phyloP scores from a whole-genome alignment of 2,113 vertebrate genomes.

The chimpanzee (Pan troglodytes) region DNA sequence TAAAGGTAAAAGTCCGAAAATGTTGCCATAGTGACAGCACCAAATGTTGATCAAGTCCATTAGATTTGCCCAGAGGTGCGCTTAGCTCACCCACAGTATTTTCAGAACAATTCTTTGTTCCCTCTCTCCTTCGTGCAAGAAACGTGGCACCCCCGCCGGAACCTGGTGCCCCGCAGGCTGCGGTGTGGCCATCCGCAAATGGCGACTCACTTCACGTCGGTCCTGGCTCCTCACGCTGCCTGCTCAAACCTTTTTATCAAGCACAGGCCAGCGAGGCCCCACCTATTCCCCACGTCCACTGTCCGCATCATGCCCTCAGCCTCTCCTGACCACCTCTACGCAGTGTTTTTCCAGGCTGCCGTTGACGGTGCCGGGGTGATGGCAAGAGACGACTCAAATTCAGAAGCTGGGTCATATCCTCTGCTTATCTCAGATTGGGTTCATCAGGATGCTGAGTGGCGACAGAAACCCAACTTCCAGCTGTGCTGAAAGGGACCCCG shows the following conservation, averaged over 20 bases:
- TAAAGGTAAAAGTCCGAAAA: neutral
- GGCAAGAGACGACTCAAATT: rapidly evolving
- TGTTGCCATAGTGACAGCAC: neutral
- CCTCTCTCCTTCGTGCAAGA: rapidly evolving
- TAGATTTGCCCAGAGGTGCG: neutral
- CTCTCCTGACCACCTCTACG: rapidly evolving
- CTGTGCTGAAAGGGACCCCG: neutral
- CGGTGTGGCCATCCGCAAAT: rapidly evolving
- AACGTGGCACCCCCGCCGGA: rapidly evolving
- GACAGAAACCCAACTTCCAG: neutral
- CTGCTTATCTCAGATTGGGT: neutral
- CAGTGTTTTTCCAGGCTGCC: rapidly evolving
- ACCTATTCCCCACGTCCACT: rapidly evolving
- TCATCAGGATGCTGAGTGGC: neutral
- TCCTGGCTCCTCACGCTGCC: neutral
- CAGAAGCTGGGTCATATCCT: neutral
- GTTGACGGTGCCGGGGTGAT: too few relatives aligned
- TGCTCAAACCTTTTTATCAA: rapidly evolving
- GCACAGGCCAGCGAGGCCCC: rapidly evolving
- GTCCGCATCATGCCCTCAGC: rapidly evolving
- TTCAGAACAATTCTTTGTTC: rapidly evolving
- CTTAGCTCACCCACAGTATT: rapidly evolving
- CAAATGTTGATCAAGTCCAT: neutral
- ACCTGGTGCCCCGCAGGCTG: neutral
- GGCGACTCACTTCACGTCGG: rapidly evolving